Evolutionary conservation across 2,113 vertebrate genomes (phyloP).

Genomic region (Gulo gulo): DNA sequence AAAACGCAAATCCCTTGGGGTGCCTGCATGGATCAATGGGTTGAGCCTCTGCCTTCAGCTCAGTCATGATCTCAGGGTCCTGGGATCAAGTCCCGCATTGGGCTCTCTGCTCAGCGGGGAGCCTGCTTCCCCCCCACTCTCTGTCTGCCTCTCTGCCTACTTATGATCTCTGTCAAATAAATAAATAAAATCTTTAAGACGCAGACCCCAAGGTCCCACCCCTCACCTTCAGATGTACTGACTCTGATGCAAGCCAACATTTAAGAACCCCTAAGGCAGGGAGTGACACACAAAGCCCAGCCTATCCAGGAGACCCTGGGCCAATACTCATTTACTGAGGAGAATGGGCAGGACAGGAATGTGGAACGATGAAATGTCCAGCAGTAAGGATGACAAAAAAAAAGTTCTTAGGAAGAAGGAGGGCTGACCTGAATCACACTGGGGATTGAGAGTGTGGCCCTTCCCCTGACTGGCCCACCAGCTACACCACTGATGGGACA

Average conservation of each 20-base stretch:
- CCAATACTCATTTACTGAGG: not conserved
- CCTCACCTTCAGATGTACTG: not conserved
- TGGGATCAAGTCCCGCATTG: no score
- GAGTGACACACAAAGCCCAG: not conserved
- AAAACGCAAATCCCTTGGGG: not conserved
- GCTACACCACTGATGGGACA: fast-evolving
- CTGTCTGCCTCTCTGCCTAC: no score
- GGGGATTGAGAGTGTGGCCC: not conserved
- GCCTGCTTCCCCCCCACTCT: no score
- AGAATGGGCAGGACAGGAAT: not conserved
- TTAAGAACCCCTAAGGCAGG: not conserved
- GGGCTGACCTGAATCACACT: not conserved
- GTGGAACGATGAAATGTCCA: not conserved
- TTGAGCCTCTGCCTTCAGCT: no score
- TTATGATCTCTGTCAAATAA: no score
- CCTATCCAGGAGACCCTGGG: not conserved
- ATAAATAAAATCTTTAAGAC: not conserved
- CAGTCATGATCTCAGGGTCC: no score
- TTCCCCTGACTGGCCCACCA: not conserved
- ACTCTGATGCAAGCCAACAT: not conserved
- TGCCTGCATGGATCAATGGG: no score
- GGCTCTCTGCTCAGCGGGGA: no score
- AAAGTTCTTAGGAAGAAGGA: not conserved
- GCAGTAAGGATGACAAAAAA: not conserved
- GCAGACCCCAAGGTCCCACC: fast-evolving